A percentile compares a stretch with the other conserved stretches of the same genome.
Evolutionary conservation across 1,140 invertebrate species (phyloP).

Genomic region (Periplaneta americana): DNA sequence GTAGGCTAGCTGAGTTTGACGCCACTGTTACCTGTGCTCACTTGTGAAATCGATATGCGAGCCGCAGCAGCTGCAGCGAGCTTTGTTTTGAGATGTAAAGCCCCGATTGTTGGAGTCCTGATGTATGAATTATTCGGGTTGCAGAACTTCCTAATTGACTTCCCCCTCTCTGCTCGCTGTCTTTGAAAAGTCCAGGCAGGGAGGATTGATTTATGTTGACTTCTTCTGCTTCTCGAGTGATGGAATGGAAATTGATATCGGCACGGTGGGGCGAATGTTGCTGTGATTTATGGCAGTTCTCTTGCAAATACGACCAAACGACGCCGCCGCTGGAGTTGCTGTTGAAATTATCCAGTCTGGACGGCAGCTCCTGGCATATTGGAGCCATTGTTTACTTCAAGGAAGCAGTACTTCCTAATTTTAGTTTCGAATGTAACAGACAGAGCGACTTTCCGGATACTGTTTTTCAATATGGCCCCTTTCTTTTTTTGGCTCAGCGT

Average conservation of each 20-base stretch:
- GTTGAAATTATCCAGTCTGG: not conserved
- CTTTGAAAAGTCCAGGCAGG: not conserved
- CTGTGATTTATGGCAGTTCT: not conserved
- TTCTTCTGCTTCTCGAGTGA: slow-evolving; percentile 1
- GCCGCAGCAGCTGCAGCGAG: too few species aligned
- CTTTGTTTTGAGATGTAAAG: too few species aligned
- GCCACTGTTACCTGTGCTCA: too few species aligned
- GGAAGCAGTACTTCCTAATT: too few species aligned
- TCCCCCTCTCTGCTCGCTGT: not conserved
- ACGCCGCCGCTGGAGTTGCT: too few species aligned
- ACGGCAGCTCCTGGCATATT: not conserved
- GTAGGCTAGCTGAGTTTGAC: too few species aligned
- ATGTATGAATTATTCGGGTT: not conserved
- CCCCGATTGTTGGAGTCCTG: too few species aligned
- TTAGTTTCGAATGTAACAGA: too few species aligned
- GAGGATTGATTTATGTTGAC: slow-evolving; percentile 18
- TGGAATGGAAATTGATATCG: slow-evolving; percentile 14
- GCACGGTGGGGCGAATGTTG: not conserved
- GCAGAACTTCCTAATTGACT: slow-evolving; percentile 4
- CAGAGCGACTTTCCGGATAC: too few species aligned
- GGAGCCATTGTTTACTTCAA: not conserved
- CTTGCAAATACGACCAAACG: not conserved
- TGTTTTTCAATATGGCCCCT: too few species aligned
- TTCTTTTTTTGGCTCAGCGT: too few species aligned
- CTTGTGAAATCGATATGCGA: too few species aligned